A percentile compares a stretch with the other conserved stretches of the same genome.
These are phyloP conservation scores for Macropodus opercularis DNA, from an alignment of 2,797 vertebrate species.

Conservation along the genomic window DNA sequence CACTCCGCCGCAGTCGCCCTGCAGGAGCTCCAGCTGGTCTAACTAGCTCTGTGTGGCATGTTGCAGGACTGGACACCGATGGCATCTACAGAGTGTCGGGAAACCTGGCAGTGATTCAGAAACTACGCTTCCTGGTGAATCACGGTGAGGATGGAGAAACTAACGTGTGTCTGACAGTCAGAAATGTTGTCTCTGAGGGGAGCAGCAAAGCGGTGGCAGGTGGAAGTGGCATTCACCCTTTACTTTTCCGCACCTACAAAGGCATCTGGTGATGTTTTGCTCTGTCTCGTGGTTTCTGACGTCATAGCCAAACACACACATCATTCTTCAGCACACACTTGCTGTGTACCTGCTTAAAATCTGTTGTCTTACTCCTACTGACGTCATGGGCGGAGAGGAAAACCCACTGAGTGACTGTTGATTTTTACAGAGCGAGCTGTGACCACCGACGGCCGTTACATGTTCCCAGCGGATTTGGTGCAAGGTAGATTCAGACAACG, in stretches of 20 bases:
- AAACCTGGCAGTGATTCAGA: conserved; percentile 92
- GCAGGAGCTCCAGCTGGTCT: neutral
- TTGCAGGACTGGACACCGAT: conserved; percentile 89
- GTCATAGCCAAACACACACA: neutral
- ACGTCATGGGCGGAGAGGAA: conserved; percentile 10
- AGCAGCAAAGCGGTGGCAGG: neutral
- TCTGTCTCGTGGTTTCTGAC: neutral
- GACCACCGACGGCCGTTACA: conserved; percentile 91
- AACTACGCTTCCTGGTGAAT: conserved; percentile 91
- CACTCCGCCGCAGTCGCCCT: neutral
- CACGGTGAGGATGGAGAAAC: conserved; percentile 81
- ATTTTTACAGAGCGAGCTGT: conserved; percentile 90
- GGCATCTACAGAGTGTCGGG: conserved; percentile 94
- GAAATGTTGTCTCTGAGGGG: neutral
- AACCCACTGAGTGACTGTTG: conserved; percentile 64
- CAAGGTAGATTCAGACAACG: conserved; percentile 85
- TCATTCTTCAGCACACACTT: neutral
- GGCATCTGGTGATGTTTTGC: conserved; percentile 2
- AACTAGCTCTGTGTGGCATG: conserved; percentile 9
- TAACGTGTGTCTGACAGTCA: conserved; percentile 5
- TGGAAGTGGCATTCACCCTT: neutral
- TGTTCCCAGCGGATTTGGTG: conserved; percentile 89
- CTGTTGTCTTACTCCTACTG: conserved; percentile 1
- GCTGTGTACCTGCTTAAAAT: conserved; percentile 15
- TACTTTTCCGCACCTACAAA: conserved; percentile 15